These are phyloP conservation scores for Halcyon badia DNA, from an alignment of 2,797 vertebrate genomes.

Conservation along the genomic window DNA sequence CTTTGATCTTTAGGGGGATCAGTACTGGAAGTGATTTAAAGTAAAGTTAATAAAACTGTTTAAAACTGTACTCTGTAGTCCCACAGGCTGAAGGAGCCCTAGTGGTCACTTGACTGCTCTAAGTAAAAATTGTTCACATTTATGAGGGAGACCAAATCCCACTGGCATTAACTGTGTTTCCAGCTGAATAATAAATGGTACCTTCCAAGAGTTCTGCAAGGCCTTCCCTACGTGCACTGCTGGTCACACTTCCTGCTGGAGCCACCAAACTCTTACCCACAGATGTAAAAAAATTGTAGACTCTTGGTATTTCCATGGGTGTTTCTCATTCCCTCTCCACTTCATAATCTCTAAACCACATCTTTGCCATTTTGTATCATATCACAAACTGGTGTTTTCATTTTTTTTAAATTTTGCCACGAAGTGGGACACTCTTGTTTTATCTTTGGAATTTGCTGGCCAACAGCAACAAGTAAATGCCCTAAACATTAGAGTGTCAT, in stretches of 20 bases:
- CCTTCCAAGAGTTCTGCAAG: conserved; percentile 43
- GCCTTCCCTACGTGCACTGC: neutral
- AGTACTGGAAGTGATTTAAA: conserved; percentile 67
- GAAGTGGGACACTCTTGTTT: neutral
- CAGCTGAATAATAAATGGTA: conserved; percentile 59
- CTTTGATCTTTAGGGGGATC: conserved; percentile 73
- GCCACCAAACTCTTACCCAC: neutral
- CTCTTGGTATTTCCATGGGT: neutral
- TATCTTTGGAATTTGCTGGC: neutral
- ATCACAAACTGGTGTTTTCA: neutral
- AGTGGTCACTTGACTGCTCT: conserved; percentile 66
- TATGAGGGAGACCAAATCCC: conserved; percentile 65
- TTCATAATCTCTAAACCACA: neutral
- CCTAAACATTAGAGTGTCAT: neutral
- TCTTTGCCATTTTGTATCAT: neutral
- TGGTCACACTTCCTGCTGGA: neutral
- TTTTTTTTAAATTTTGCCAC: neutral
- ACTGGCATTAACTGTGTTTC: neutral
- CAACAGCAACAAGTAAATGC: neutral
- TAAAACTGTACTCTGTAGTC: conserved; percentile 56
- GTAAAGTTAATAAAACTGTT: conserved; percentile 73
- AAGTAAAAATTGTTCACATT: conserved; percentile 71
- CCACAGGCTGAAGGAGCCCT: conserved; percentile 50
- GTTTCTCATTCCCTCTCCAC: neutral
- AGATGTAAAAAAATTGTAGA: neutral